Conservation (phyloP, 2,113 vertebrate genomes). For the Sinocyclocheilus anshuiensis region DNA sequence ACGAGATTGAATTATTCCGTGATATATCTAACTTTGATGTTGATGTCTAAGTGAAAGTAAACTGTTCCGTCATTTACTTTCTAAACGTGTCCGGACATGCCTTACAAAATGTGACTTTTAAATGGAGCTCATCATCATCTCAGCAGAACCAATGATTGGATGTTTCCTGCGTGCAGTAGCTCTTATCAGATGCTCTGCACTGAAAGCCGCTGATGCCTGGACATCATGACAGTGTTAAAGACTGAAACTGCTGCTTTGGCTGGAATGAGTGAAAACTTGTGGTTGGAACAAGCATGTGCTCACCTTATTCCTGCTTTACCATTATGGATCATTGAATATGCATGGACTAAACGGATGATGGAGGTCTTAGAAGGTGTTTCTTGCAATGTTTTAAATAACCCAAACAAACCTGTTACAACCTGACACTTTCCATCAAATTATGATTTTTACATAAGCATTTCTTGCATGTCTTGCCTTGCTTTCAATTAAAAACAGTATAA, state of each 20-base stretch:
- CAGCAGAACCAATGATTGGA: not conserved
- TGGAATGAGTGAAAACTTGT: conserved; percentile 44
- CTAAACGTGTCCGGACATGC: conserved; percentile 29
- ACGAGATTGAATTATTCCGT: not conserved
- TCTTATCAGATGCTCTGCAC: not conserved
- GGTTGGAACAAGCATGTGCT: conserved; percentile 43
- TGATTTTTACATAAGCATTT: not conserved
- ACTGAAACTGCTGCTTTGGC: conserved; percentile 7
- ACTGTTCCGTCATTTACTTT: not conserved
- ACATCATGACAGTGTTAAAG: conserved; percentile 14
- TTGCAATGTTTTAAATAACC: not conserved
- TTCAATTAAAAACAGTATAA: not conserved
- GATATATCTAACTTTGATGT: not conserved
- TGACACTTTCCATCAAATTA: too few relatives aligned
- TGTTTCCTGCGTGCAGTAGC: not conserved
- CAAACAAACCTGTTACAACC: too few relatives aligned
- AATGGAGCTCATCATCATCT: conserved; percentile 9
- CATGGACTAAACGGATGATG: conserved; percentile 66
- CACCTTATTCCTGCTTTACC: conserved; percentile 50
- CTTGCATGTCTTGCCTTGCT: not conserved
- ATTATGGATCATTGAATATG: conserved; percentile 72
- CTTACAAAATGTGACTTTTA: conserved; percentile 5
- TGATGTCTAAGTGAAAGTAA: not conserved
- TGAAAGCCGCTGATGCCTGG: not conserved
- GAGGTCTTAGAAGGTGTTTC: conserved; percentile 63